Percentiles rank a stretch among this genome's conserved stretches.
Conservation (phyloP, 2,113 vertebrate genomes). For the Centropristis striata region DNA sequence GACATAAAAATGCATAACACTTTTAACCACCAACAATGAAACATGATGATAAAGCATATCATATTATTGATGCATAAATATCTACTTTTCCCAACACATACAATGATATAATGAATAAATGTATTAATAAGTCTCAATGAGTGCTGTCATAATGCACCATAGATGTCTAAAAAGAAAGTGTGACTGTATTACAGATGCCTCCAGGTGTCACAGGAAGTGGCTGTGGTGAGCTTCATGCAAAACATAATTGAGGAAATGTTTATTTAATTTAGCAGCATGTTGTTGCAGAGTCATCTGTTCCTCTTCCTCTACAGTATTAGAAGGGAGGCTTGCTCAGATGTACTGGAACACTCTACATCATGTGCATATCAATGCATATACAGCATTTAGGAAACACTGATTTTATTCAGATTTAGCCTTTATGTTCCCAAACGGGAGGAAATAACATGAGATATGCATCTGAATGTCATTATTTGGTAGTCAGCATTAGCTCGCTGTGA, state of each 20-base stretch:
- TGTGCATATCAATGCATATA: neutral
- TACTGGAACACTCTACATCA: neutral
- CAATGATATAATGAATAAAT: no score
- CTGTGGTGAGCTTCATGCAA: neutral
- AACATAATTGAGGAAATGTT: neutral
- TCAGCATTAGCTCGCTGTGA: constrained; percentile 68
- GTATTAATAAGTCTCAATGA: no score
- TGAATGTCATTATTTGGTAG: constrained; percentile 72
- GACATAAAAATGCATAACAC: no score
- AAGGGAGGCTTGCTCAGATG: neutral
- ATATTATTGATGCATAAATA: no score
- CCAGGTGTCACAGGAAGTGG: neutral
- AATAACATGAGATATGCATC: constrained; percentile 69
- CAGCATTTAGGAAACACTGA: constrained; percentile 48
- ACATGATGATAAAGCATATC: no score
- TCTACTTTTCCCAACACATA: no score
- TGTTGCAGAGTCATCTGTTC: neutral
- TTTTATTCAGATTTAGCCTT: constrained; percentile 70
- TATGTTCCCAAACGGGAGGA: constrained; percentile 42
- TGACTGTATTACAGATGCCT: neutral
- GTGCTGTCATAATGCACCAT: no score
- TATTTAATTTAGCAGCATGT: neutral
- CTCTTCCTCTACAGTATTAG: neutral
- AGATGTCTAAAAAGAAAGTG: no score
- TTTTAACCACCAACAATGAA: no score